Evolutionary conservation across 2,113 vertebrate genomes (phyloP).

Genomic region (Sylvia atricapilla): DNA sequence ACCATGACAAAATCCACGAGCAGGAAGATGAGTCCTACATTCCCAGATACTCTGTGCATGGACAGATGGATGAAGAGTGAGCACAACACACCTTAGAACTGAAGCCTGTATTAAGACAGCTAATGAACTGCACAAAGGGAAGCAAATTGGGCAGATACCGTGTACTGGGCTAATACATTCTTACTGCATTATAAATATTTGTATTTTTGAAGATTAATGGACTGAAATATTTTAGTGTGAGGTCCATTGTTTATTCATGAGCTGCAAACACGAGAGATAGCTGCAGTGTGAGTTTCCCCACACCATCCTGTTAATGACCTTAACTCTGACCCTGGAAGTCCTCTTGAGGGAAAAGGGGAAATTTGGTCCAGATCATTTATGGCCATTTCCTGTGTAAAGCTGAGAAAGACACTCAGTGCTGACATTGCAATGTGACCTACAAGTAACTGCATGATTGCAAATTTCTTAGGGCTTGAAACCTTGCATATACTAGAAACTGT

Average conservation of each 20-base stretch:
- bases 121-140: neutral
- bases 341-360: neutral
- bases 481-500: neutral
- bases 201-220: constrained; percentile 49
- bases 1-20: neutral
- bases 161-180: neutral
- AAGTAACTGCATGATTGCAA: neutral
- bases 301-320: constrained; percentile 37
- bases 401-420: neutral
- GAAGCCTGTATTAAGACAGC: neutral
- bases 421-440: neutral
- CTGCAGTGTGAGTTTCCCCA: constrained; percentile 30
- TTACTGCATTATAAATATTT: constrained; percentile 54
- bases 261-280: neutral
- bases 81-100: neutral
- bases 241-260: constrained; percentile 19
- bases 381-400: neutral
- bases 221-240: constrained; percentile 41
- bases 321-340: constrained; percentile 43
- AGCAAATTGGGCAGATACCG: neutral
- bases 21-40: neutral
- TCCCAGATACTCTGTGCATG: neutral
- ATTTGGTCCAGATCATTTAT: constrained; percentile 24
- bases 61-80: neutral
- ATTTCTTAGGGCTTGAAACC: neutral